Conservation (phyloP, 2,888 invertebrate species). For the Plebejus argus region DNA sequence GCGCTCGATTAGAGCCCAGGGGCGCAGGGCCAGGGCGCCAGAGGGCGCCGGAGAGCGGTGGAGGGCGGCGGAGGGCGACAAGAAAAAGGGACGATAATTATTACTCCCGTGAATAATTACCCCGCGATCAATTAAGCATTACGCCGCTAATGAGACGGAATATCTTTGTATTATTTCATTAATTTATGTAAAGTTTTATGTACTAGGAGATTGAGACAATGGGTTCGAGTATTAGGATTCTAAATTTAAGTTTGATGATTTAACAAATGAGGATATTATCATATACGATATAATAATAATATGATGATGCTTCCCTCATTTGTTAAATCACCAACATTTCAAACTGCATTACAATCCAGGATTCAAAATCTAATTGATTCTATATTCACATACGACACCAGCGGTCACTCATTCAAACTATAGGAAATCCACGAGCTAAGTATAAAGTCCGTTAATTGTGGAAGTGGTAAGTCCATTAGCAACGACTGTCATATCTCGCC, state of each 20-base stretch:
- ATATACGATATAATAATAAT: no score
- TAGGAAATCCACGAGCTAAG: not conserved
- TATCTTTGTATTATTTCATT: conserved; percentile 57
- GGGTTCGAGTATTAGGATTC: no score
- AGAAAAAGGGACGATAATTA: conserved; percentile 79
- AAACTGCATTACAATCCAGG: not conserved
- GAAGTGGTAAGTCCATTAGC: not conserved
- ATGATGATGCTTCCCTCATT: no score
- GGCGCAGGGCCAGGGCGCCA: not conserved
- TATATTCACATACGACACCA: not conserved
- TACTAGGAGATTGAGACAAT: no score
- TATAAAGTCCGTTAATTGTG: not conserved
- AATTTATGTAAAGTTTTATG: no score
- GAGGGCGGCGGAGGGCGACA: conserved; percentile 55
- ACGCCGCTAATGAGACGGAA: conserved; percentile 69
- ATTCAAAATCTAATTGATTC: not conserved
- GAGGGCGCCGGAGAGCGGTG: not conserved
- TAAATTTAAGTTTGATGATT: no score
- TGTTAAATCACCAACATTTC: not conserved
- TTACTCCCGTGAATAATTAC: conserved; percentile 78
- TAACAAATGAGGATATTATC: no score
- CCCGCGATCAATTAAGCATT: conserved; percentile 74
- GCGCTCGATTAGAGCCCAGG: conserved; percentile 64
- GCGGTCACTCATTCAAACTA: not conserved
- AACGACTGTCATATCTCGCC: not conserved